Evolutionary conservation across 2,113 vertebrate genomes (phyloP), one percentile per base, ranked within the genome.

Genomic region (Callipepla squamata): DNA sequence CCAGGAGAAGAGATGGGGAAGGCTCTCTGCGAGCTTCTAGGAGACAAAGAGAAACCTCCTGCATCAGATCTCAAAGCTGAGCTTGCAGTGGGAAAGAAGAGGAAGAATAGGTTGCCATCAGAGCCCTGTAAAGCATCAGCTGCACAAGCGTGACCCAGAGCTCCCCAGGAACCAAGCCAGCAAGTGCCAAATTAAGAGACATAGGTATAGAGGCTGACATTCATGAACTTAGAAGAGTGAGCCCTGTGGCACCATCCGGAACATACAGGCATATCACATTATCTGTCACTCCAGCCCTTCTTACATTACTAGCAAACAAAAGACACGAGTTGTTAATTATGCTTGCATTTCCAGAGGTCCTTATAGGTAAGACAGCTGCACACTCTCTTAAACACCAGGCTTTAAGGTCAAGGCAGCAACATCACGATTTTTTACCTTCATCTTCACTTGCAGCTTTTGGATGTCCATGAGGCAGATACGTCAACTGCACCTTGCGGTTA

Each of bases 401-500:
- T 51, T 47, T 55, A 74, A 74, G 22, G 59, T 40, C 32, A n/a
- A 7, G 5, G 20, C 51, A 81, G 61, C 9, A 65, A 36, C 47
- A 28, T 45, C 32, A 75, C 13, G 13, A 48, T 75, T 66, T 69
- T 92, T 80, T 97, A 99, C 99, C 99, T 98, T 99, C 99, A 17
- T 99, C 98, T 90, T 99, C 99, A 88, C 98, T 99, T 7, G 99
- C 98, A 75, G 98, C 97, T 95, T 99, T 99, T 58, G 98, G 98
- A 83, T 98, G 99, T 85, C 99, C 99, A 62, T 98, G 98, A 85
- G 99, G 98, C 95, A 99, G 97, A 86, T 99, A 99, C 16, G 99
- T 99, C 69, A 99, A 92, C 91, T 99, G 99, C 67, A 99, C 99
- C 91, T 99, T 99, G 85, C 99, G 98, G 96, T 99, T 99, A 96